Conservation (phyloP, 2,797 vertebrate genomes). For the Gallirallus australis region DNA sequence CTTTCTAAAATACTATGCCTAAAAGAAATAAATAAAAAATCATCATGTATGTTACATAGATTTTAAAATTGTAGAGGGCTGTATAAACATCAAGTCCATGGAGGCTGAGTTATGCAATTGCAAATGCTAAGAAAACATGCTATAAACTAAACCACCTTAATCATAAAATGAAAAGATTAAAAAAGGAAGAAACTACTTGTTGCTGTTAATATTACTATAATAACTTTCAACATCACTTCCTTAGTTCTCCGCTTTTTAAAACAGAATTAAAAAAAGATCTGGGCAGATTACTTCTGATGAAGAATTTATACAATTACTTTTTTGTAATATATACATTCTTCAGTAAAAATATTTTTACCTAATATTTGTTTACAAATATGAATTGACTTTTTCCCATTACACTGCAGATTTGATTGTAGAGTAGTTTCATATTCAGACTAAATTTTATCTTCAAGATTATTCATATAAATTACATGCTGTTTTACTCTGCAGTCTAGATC, state of each 20-base stretch:
- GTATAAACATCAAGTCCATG: not conserved
- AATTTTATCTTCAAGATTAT: not conserved
- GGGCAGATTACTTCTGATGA: not conserved
- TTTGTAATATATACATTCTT: not conserved
- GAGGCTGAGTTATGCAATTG: not conserved
- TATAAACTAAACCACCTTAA: not conserved
- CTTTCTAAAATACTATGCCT: not conserved
- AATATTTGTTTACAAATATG: not conserved
- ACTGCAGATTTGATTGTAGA: not conserved
- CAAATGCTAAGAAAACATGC: slow-evolving; percentile 6
- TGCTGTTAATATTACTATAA: not conserved
- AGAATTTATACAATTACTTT: not conserved
- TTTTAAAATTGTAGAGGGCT: slow-evolving; percentile 12
- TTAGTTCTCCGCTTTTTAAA: not conserved
- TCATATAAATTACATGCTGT: not conserved
- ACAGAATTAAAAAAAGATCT: not conserved
- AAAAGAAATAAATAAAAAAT: not conserved
- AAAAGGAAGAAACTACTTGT: not conserved
- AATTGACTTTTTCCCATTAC: not conserved
- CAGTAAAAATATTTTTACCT: not conserved
- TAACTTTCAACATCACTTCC: not conserved
- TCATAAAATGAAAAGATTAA: not conserved
- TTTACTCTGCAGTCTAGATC: not conserved
- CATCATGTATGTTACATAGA: not conserved
- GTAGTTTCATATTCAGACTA: not conserved